Evolutionary conservation across 2,113 vertebrate species (phyloP).

Genomic region (Phaethon lepturus): DNA sequence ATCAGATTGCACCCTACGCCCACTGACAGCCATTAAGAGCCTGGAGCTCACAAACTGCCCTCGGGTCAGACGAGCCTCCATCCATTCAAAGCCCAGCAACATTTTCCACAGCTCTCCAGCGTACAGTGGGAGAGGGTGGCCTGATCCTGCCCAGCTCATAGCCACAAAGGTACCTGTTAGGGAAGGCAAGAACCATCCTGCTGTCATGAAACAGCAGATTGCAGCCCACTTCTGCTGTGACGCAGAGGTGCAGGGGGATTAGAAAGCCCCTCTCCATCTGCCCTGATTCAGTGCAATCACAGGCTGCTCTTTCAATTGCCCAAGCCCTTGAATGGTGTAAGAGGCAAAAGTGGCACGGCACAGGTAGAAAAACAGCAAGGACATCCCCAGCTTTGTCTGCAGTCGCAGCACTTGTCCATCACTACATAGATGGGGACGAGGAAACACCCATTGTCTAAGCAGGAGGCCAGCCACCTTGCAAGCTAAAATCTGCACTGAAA

Average conservation of each 20-base stretch:
- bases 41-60: background rate
- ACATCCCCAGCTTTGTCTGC: background rate
- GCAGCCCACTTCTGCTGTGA: background rate
- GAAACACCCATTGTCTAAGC: background rate
- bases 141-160: background rate
- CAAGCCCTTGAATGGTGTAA: background rate
- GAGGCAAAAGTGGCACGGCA: background rate
- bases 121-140: background rate
- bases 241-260: background rate
- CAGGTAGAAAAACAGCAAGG: accelerated
- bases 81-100: background rate
- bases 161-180: background rate
- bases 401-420: background rate
- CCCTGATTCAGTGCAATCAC: background rate
- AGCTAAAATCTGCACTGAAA: background rate
- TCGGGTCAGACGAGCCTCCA: background rate
- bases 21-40: background rate
- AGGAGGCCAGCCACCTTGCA: background rate
- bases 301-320: background rate
- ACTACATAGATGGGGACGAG: accelerated
- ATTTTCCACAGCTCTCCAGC: background rate
- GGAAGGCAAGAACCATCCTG: background rate
- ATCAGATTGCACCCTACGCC: background rate
- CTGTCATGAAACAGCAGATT: background rate
- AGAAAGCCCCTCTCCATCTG: background rate